These are phyloP conservation scores for Drosophila albomicans DNA, from an alignment of 1,140 invertebrate genomes.

Conservation along the genomic window DNA sequence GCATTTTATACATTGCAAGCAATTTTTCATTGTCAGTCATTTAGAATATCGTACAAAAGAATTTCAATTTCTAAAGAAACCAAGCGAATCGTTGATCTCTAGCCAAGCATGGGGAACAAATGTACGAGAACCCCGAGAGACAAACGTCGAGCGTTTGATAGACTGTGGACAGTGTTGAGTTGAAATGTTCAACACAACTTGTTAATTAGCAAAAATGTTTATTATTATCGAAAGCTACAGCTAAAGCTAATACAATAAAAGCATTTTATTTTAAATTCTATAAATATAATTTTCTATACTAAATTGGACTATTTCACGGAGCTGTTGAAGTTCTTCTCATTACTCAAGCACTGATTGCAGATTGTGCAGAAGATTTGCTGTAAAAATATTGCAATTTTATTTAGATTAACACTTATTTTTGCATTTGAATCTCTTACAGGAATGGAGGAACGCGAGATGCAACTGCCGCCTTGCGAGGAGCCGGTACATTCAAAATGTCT, in stretches of 20 bases:
- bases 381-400: background rate
- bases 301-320: conserved; percentile 52
- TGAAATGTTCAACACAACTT: conserved; percentile 20
- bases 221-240: conserved; percentile 25
- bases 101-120: conserved; percentile 34
- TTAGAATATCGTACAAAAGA: conserved; percentile 22
- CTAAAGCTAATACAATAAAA: background rate
- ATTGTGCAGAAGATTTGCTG: conserved; percentile 79
- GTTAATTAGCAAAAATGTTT: conserved; percentile 48
- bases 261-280: conserved; percentile 12
- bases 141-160: conserved; percentile 37
- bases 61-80: conserved; percentile 31
- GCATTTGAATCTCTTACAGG: conserved; percentile 48
- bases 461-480: conserved; percentile 65
- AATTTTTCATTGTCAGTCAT: conserved; percentile 23
- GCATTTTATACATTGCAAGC: background rate
- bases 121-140: conserved; percentile 24
- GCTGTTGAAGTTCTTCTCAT: conserved; percentile 73
- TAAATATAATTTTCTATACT: background rate
- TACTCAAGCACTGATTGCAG: conserved; percentile 75
- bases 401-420: background rate
- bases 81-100: conserved; percentile 21
- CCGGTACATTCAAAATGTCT: conserved; percentile 78
- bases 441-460: conserved; percentile 48
- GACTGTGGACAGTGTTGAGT: conserved; percentile 30